These are phyloP conservation scores for Ceratoteleas bidentatus DNA, from an alignment of 1,140 invertebrate genomes.

Conservation along the genomic window DNA sequence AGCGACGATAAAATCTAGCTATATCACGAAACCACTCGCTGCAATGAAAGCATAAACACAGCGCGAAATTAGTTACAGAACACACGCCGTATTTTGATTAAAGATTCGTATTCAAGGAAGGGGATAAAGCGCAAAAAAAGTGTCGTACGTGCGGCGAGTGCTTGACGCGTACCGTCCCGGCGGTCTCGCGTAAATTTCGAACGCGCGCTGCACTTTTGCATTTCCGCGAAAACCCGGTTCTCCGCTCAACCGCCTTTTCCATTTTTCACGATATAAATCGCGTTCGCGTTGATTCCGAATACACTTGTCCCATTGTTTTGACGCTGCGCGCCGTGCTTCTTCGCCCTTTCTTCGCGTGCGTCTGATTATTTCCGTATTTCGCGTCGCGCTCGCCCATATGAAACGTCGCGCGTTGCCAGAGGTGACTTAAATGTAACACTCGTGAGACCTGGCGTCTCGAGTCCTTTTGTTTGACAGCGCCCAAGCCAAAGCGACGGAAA, in stretches of 20 bases:
- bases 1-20: no score
- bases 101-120: neutral
- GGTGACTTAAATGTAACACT: constrained; percentile 52
- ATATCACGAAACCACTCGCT: no score
- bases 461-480: constrained; percentile 30
- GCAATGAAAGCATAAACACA: no score
- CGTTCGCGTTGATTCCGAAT: constrained; percentile 19
- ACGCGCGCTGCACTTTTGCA: constrained; percentile 1
- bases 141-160: neutral
- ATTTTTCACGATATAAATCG: constrained; percentile 11
- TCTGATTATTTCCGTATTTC: neutral
- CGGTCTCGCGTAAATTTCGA: neutral
- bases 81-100: neutral
- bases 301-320: constrained; percentile 36
- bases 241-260: neutral
- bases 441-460: constrained; percentile 38
- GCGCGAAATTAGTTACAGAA: no score
- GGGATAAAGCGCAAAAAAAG: neutral
- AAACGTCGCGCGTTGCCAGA: constrained; percentile 16
- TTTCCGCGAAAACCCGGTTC: constrained; percentile 3
- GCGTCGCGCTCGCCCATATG: neutral
- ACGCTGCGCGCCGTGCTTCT: neutral
- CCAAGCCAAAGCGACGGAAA: constrained; percentile 18
- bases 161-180: neutral
- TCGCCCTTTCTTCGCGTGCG: constrained; percentile 5